Conservation (phyloP, 2,888 invertebrate genomes). For the Salticus scenicus region DNA sequence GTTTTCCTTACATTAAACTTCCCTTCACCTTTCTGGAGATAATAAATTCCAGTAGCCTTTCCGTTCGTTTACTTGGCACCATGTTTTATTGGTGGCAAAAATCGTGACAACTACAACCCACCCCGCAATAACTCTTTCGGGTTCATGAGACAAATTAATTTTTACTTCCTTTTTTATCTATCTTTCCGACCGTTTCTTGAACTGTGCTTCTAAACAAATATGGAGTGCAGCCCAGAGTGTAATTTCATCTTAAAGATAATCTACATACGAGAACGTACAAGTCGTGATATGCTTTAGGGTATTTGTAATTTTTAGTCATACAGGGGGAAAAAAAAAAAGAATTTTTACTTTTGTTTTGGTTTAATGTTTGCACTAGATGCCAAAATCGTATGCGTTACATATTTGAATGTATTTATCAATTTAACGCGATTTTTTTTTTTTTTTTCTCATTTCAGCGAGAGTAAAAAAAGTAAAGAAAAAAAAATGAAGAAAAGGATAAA, state of each 20-base stretch:
- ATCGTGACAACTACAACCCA: conserved; percentile 49
- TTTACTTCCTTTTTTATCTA: conserved; percentile 19
- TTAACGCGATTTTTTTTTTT: not conserved
- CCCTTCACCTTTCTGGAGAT: not conserved
- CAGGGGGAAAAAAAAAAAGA: not conserved
- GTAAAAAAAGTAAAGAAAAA: too few species aligned
- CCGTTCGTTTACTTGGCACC: conserved; percentile 14
- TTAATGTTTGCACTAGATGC: not conserved
- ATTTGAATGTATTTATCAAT: not conserved
- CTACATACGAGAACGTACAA: conserved; percentile 28
- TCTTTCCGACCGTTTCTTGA: conserved; percentile 20
- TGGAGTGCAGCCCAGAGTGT: conserved; percentile 24
- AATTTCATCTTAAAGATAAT: conserved; percentile 42
- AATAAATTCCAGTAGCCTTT: conserved; percentile 43
- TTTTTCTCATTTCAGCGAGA: too few species aligned
- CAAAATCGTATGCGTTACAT: not conserved
- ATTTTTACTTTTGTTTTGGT: not conserved
- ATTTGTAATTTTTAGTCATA: not conserved
- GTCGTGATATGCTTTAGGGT: not conserved
- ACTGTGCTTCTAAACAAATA: conserved; percentile 26
- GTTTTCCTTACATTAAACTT: too few species aligned
- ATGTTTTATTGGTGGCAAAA: conserved; percentile 31
- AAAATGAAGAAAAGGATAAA: too few species aligned
- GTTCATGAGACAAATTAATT: conserved; percentile 58
- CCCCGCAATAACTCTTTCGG: conserved; percentile 33